Evolutionary conservation across 2,888 invertebrate species (phyloP).

Genomic region (Gonocerus acuteangulatus): DNA sequence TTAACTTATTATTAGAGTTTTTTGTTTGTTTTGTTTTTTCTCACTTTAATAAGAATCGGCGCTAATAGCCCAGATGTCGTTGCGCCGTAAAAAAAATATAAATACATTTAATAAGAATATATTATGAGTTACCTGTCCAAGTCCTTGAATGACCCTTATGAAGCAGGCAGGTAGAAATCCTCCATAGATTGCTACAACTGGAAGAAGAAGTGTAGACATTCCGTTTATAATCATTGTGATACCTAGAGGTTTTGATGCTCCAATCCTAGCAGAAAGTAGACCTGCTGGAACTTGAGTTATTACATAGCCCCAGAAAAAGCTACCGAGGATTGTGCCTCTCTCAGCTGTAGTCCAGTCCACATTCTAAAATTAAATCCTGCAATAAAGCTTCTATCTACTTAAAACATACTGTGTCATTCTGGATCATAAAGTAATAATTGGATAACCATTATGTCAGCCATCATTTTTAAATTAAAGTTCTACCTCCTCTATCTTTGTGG

Average conservation of each 20-base stretch:
- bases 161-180: conserved; percentile 57
- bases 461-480: too few species aligned
- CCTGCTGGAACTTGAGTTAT: conserved; percentile 56
- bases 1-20: too few species aligned
- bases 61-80: too few species aligned
- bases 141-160: conserved; percentile 63
- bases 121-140: conserved; percentile 49
- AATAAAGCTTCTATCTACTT: too few species aligned
- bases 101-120: too few species aligned
- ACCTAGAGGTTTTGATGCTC: conserved; percentile 61
- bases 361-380: conserved; percentile 44
- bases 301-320: conserved; percentile 55
- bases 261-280: conserved; percentile 62
- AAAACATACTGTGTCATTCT: too few species aligned
- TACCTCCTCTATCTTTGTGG: too few species aligned
- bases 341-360: conserved; percentile 41
- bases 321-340: conserved; percentile 49
- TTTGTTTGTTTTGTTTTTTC: too few species aligned
- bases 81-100: too few species aligned
- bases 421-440: too few species aligned
- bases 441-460: too few species aligned
- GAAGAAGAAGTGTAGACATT: conserved; percentile 55
- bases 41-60: too few species aligned
- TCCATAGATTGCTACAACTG: conserved; percentile 54
- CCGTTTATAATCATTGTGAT: conserved; percentile 1